Base-by-base conservation (phyloP, 2,888 invertebrate genomes). In the Hyalella azteca region DNA sequence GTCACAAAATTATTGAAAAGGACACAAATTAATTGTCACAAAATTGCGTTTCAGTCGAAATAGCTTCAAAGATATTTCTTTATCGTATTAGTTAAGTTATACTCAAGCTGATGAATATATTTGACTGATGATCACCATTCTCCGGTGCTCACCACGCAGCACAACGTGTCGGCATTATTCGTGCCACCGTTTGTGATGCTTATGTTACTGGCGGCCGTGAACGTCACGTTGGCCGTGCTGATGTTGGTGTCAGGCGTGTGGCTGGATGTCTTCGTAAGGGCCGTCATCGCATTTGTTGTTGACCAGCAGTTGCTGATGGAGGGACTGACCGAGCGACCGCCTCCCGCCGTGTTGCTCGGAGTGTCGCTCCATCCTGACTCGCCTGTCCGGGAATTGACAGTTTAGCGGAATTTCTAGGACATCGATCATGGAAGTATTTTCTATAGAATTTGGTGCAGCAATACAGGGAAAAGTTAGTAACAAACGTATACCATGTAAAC, bases 141-240 rank as follows among this genome's bases (percentile, higher is more conserved):
- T 45, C 15, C 15, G 7, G 7, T 15, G 45, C 15, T 1, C 32
- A 13, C 7, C 2, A 3, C 4, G 1, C 15, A 59, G 59, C 11
- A 32, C 3, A 32, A 0, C 59, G 19, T 15, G 32, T 7, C 73
- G 19, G 39, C 40, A 19, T 19, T 73, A 22, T 73, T 73, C 39
- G 41, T 73, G 73, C 73, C 73, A 9, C 73, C 73, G 19, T 32
- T 73, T 1, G 73, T 40, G 73, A 11, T 73, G 39, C 5, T 73
- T n/a, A 4, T 73, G 73, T 13, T 22, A 15, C n/a, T 73, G n/a
- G 15, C 40, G 22, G 32, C 26, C 29, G 13, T 32, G 29, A 36
- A 73, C n/a, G 73, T 26, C 19, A 26, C 26, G 41, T 40, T 73
- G 40, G 19, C n/a, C 40, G 73, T 73, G n/a, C 1, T 73, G 13